Evolutionary conservation across 2,888 invertebrate genomes (phyloP).

Genomic region (Stenolophus ochropezus): DNA sequence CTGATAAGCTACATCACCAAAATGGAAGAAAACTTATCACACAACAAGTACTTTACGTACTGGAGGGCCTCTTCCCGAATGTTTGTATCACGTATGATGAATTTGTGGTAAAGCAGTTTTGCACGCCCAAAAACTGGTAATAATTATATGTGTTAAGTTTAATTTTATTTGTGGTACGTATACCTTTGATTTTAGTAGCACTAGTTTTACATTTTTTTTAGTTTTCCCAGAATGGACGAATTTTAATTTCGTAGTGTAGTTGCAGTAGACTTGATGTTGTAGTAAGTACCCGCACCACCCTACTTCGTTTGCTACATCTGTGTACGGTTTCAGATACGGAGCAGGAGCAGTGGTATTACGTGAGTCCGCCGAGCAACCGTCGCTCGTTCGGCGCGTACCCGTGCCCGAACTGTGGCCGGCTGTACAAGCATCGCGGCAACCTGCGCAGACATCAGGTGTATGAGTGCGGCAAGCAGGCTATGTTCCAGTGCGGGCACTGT

Average conservation of each 20-base stretch:
- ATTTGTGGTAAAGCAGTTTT: no score
- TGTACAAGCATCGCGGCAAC: slow-evolving; percentile 87
- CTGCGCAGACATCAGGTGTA: slow-evolving; percentile 84
- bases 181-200: neutral
- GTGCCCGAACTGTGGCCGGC: slow-evolving; percentile 86
- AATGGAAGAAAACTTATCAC: no score
- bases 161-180: neutral
- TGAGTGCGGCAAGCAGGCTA: slow-evolving; percentile 82
- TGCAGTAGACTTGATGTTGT: neutral
- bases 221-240: no score
- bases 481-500: slow-evolving; percentile 80
- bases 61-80: no score
- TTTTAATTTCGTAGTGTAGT: no score
- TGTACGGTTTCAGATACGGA: slow-evolving; percentile 16
- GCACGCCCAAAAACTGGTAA: neutral
- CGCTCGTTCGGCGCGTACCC: slow-evolving; percentile 64
- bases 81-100: no score
- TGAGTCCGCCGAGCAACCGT: neutral
- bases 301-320: neutral
- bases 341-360: neutral
- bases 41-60: no score
- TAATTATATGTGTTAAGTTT: neutral
- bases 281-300: neutral
- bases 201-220: neutral
- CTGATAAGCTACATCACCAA: no score